Conservation (phyloP, 2,797 vertebrate genomes). For the Neopelma chrysocephalum region DNA sequence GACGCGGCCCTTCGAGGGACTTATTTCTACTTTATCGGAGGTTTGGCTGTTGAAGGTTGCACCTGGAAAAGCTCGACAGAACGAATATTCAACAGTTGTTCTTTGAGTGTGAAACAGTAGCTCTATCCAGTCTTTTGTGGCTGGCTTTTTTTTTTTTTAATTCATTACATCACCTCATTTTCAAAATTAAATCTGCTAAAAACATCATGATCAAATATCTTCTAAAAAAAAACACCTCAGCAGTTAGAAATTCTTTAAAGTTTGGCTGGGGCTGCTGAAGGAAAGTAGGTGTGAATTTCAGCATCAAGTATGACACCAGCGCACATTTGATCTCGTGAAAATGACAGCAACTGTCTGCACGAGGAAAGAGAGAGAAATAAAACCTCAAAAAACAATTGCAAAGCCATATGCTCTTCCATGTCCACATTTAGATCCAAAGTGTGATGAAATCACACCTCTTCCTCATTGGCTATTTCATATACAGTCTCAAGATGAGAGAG, state of each 20-base stretch:
- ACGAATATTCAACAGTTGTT: not conserved
- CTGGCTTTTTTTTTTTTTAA: not conserved
- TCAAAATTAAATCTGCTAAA: constrained; percentile 40
- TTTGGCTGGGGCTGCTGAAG: constrained; percentile 4
- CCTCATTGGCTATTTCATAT: not conserved
- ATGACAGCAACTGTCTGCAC: not conserved
- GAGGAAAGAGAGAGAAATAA: not conserved
- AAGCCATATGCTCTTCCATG: constrained; percentile 11
- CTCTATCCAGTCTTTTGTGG: not conserved
- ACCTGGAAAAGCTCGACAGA: not conserved
- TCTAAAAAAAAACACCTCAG: not conserved
- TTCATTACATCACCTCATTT: constrained; percentile 32
- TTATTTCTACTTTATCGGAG: no score
- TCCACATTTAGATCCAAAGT: not conserved
- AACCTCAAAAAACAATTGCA: not conserved
- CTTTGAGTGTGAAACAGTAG: not conserved
- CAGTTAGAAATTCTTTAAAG: constrained; percentile 6
- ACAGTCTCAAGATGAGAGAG: not conserved
- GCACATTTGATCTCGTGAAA: not conserved
- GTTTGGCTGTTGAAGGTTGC: not conserved
- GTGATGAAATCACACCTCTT: not conserved
- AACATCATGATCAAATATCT: not conserved
- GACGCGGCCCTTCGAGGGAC: not conserved
- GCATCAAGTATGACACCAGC: not conserved
- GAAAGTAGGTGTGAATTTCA: constrained; percentile 24